Evolutionary conservation across 2,113 vertebrate genomes (phyloP), one percentile per base, ranked within the genome.

Genomic region (Poeciliopsis occidentalis): DNA sequence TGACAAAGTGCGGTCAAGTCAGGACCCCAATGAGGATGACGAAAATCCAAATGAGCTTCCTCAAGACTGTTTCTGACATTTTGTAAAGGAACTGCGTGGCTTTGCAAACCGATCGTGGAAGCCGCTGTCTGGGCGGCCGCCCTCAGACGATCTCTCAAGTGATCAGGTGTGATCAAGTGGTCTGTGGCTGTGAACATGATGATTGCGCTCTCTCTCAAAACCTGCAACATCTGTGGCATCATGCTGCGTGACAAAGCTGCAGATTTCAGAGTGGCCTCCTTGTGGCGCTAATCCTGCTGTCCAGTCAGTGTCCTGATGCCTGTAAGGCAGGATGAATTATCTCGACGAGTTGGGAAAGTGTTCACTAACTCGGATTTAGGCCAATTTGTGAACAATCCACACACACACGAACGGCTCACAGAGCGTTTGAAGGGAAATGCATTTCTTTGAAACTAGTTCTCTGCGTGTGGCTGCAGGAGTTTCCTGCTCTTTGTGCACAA

Each of bases 401-500:
- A 1, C 2, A 64, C 8, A 34, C 19, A 2, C 32, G 4, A 11
- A 1, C 3, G 29, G 29, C 13, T 37, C 51, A 57, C 24, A 11
- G 22, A 24, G 51, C 10, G 22, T 73, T 54, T 75, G 37, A 30
- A 60, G 77, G 64, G 32, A 71, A 73, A 27, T 62, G 29, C 4
- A n/a, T 7, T 57, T 29, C 11, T 60, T 19, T 85, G 83, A 89
- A 91, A 91, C 82, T 75, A 19, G 62, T 78, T 60, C 11, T 72
- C 3, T 47, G 17, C 27, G 8, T 60, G 39, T 65, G 65, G 44
- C 51, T 60, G 13, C 3, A 89, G 86, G 86, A 86, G 69, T 90
- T 92, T 85, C 84, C 88, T 85, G 89, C 75, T 84, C 89, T 90
- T 87, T 89, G 4, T 68, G 24, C 79, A 31, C 29, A 22, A 67